Evolutionary conservation across 2,888 invertebrate genomes (phyloP), one percentile per base, ranked within the genome.

Genomic region (Ophion costatus): DNA sequence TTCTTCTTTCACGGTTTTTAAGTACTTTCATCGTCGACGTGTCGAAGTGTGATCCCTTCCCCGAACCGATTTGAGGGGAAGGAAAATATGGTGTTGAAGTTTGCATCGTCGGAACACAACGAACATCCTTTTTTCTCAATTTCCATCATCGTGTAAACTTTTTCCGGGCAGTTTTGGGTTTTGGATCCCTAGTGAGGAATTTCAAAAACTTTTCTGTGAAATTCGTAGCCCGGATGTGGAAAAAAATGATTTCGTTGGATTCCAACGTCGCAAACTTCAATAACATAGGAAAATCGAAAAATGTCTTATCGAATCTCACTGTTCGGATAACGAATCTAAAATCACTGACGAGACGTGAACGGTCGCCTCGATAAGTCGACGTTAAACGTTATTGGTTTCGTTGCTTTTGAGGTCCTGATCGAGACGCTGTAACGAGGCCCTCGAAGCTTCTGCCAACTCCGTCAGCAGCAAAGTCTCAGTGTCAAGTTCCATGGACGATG

Each of bases 391-490:
- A 6, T 84, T 82, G 20, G 82, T 71, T 64, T 88, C 84, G 77
- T 87, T 86, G 61, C 38, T 76, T 33, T 85, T 87, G 5, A 70
- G 74, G 17, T 64, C 57, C 22, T 33, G 38, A 38, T 87, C 83
- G 22, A 42, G 42, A 6, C 84, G 84, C 33, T n/a, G 56, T 80
- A 89, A 82, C 17, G 91, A 86, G 0, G 83, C 22, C 57, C 89
- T 89, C n/a, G 93, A 93, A 0, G 90, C 67, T 22, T 90, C 88
- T 0, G 90, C 91, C 22, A 93, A 75, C 42, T 93, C 93, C 7
- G 89, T 81, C 0, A 93, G 78, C 20, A 92, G 84, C 17, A 93
- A 86, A 17, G 88, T 88, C 81, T 91, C 93, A 1, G 87, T 86
- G 51, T 91, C 90, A 2, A 87, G 51, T 38, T 89, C 90, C 69